Evolutionary conservation across 2,797 vertebrate species (phyloP).

Genomic region (Sarcophilus harrisii): DNA sequence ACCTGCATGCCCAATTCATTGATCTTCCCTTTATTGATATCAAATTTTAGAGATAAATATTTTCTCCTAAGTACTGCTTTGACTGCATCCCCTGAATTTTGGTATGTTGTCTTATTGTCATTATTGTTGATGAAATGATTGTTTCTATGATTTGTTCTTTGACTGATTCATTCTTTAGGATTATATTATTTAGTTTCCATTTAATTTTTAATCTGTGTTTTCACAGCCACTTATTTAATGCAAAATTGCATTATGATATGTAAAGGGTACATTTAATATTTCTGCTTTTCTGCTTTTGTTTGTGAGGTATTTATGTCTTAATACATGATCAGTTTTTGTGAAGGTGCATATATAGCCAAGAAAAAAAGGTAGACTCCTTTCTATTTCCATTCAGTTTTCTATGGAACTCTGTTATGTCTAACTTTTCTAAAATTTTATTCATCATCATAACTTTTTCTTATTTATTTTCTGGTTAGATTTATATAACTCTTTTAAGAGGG

Average conservation of each 20-base stretch:
- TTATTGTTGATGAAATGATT: background rate
- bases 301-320: background rate
- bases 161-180: background rate
- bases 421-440: background rate
- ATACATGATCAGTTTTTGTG: background rate
- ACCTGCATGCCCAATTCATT: background rate
- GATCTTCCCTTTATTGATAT: background rate
- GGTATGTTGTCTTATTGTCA: background rate
- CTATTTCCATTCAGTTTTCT: background rate
- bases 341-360: background rate
- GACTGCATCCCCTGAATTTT: background rate
- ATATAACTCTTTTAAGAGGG: background rate
- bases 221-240: background rate
- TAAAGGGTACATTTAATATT: background rate
- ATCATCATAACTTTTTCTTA: background rate
- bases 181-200: background rate
- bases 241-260: background rate
- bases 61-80: background rate
- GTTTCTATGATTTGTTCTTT: background rate
- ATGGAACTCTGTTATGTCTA: background rate
- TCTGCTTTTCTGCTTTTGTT: background rate
- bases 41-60: background rate
- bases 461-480: background rate
- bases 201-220: background rate
- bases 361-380: background rate